Evolutionary conservation across 2,888 invertebrate species (phyloP).

Genomic region (Hedya salicella): DNA sequence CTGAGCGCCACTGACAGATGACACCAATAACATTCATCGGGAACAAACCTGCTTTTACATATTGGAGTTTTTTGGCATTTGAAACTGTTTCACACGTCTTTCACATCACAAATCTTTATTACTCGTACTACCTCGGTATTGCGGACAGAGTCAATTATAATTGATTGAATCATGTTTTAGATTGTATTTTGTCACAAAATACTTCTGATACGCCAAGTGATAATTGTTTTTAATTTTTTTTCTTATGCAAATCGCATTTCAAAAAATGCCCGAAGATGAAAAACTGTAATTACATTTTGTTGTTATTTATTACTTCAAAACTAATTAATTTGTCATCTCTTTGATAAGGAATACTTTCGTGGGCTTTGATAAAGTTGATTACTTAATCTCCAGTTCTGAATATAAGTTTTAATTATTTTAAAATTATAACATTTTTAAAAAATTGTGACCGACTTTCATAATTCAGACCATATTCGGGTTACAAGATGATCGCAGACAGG

Average conservation of each 20-base stretch:
- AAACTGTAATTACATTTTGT: not conserved
- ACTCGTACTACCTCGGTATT: no score
- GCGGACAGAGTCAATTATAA: no score
- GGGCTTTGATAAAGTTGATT: constrained; percentile 63
- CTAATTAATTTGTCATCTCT: constrained; percentile 27
- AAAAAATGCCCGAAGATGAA: no score
- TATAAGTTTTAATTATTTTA: constrained; percentile 59
- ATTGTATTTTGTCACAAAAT: no score
- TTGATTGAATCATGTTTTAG: no score
- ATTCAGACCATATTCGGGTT: not conserved
- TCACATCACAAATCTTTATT: no score
- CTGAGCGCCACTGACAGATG: constrained; percentile 78
- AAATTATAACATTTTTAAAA: constrained; percentile 51
- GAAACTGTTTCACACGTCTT: constrained; percentile 7
- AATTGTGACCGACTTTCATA: not conserved
- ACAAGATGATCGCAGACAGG: not conserved
- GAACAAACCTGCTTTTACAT: constrained; percentile 55
- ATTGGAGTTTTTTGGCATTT: constrained; percentile 58
- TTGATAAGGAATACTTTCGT: constrained; percentile 42
- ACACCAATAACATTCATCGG: constrained; percentile 73
- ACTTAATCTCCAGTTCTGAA: constrained; percentile 52
- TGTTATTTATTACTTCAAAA: constrained; percentile 22
- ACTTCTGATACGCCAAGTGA: no score
- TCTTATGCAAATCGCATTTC: no score
- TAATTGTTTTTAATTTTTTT: no score